phyloP scores from a whole-genome alignment of 1,140 invertebrate species.

The Trichonephila clavata region DNA sequence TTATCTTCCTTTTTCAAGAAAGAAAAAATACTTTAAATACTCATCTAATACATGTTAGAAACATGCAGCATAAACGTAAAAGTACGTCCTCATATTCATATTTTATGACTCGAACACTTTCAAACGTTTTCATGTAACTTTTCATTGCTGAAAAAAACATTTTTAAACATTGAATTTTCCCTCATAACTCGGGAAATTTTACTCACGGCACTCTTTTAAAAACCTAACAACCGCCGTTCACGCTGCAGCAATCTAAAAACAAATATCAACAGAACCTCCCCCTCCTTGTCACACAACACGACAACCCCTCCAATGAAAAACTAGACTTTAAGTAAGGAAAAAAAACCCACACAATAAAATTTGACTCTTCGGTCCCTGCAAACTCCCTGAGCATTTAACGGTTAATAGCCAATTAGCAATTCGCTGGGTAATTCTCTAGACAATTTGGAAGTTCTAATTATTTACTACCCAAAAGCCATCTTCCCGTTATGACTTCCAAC shows the following conservation, averaged over 20 bases:
- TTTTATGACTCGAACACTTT: too few relatives aligned
- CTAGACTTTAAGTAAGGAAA: background rate
- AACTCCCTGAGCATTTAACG: conserved; percentile 55
- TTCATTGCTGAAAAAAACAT: too few relatives aligned
- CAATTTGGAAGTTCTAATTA: conserved; percentile 69
- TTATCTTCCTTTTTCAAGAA: too few relatives aligned
- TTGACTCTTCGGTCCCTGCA: background rate
- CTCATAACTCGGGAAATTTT: background rate
- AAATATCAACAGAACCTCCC: background rate
- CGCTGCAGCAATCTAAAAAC: background rate
- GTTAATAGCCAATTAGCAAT: conserved; percentile 72
- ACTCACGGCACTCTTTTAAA: background rate
- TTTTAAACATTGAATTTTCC: too few relatives aligned
- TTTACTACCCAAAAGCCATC: conserved; percentile 30
- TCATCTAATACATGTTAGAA: too few relatives aligned
- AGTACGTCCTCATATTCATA: too few relatives aligned
- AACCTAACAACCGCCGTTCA: background rate
- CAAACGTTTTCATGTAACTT: too few relatives aligned
- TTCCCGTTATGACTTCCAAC: conserved; percentile 36
- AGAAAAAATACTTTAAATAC: too few relatives aligned
- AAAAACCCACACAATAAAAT: background rate
- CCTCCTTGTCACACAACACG: background rate
- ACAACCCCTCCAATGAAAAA: background rate
- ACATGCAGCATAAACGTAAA: too few relatives aligned
- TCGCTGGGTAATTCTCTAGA: conserved; percentile 55